Evolutionary conservation across 2,113 vertebrate genomes (phyloP).

Genomic region (Elgaria multicarinata): DNA sequence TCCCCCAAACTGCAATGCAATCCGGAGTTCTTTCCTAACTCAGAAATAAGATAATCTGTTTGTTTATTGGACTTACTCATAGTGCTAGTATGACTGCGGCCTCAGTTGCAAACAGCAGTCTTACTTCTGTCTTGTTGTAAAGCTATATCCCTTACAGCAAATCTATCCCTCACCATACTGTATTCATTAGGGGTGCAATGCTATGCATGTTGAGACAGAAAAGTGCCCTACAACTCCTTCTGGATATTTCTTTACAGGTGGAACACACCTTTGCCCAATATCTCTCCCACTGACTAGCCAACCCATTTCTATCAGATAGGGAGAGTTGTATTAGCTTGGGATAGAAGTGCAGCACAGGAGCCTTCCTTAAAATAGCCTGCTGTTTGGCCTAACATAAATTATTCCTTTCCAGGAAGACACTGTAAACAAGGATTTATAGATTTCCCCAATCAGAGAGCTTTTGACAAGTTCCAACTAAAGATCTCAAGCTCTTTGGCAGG

Average conservation of each 20-base stretch:
- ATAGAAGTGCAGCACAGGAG: neutral
- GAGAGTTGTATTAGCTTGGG: neutral
- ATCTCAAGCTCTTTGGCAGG: constrained; percentile 52
- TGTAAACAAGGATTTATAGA: neutral
- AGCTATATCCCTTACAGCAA: neutral
- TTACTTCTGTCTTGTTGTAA: neutral
- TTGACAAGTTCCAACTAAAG: constrained; percentile 67
- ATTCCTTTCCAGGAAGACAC: neutral
- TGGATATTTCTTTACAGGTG: neutral
- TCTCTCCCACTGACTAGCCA: neutral
- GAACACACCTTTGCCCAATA: neutral
- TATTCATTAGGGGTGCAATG: neutral
- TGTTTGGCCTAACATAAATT: neutral
- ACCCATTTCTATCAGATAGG: neutral
- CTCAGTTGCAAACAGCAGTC: too few species aligned
- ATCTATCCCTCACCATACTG: neutral
- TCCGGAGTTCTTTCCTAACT: too few species aligned
- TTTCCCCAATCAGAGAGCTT: constrained; percentile 38
- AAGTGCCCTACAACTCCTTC: neutral
- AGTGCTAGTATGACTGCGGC: neutral
- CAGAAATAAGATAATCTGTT: neutral
- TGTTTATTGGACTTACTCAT: neutral
- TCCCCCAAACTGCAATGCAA: neutral
- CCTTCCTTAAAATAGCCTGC: neutral
- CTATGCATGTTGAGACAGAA: too few species aligned